These are phyloP conservation scores for Phataginus tetradactyla DNA, from an alignment of 2,797 vertebrate species.

Conservation along the genomic window DNA sequence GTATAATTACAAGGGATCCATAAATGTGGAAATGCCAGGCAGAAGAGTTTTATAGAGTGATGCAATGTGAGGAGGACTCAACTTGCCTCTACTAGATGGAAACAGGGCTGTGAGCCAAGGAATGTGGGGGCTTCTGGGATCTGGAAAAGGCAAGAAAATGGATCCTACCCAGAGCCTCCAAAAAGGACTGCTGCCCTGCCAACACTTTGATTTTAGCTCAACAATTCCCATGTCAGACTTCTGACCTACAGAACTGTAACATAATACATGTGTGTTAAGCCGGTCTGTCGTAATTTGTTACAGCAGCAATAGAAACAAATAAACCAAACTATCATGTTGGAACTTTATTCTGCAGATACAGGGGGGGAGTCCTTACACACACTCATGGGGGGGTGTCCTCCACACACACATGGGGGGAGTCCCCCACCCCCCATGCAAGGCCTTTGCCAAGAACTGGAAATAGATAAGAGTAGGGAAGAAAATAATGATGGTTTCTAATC, in stretches of 20 bases:
- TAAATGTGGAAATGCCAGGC: not conserved
- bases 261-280: too few relatives aligned
- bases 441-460: not conserved
- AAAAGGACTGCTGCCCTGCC: not conserved
- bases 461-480: not conserved
- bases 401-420: too few relatives aligned
- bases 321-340: fast-evolving
- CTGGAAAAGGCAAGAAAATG: not conserved
- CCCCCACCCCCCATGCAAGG: too few relatives aligned
- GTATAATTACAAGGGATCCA: not conserved
- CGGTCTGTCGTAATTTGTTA: not conserved
- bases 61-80: not conserved
- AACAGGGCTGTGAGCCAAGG: not conserved
- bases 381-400: too few relatives aligned
- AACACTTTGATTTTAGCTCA: not conserved
- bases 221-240: not conserved
- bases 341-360: not conserved
- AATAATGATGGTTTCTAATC: not conserved
- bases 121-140: not conserved
- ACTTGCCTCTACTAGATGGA: not conserved
- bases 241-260: not conserved
- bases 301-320: not conserved
- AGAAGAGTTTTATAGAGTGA: not conserved
- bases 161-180: not conserved
- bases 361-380: not conserved